Conservation (phyloP, 64 coral and sea anemone species). For the Pocillopora verrucosa region DNA sequence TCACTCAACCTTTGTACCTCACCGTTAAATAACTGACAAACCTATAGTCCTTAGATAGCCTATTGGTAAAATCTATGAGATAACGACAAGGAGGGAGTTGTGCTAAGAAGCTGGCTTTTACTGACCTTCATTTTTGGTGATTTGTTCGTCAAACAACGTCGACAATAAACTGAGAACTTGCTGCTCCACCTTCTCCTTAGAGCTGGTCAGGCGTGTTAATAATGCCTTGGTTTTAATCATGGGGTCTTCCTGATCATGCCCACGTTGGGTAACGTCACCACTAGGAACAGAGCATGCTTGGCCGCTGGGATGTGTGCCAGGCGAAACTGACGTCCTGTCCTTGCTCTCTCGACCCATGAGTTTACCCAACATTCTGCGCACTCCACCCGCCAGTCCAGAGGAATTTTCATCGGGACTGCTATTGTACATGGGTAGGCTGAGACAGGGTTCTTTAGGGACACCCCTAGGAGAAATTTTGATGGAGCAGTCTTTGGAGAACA, state of each 20-base stretch:
- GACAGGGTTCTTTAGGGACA: constrained; percentile 8
- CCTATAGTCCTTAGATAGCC: too few species aligned
- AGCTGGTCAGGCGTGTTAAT: constrained; percentile 3
- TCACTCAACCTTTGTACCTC: too few species aligned
- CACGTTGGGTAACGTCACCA: neutral
- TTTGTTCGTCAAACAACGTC: constrained; percentile 59
- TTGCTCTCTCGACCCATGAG: constrained; percentile 29
- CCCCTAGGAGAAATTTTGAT: constrained; percentile 36
- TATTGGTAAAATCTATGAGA: too few species aligned
- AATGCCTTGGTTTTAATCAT: constrained; percentile 43
- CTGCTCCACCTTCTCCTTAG: constrained; percentile 60
- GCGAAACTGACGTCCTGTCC: constrained; percentile 10
- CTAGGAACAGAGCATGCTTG: neutral
- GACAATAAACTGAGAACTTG: constrained; percentile 43
- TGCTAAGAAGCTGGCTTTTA: neutral
- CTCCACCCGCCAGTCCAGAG: constrained; percentile 31
- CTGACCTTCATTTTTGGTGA: constrained; percentile 48
- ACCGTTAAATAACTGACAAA: too few species aligned
- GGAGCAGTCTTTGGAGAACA: constrained; percentile 50
- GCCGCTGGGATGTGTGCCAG: neutral
- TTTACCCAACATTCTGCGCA: constrained; percentile 31
- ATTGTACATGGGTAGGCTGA: constrained; percentile 33
- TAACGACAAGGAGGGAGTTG: too few species aligned
- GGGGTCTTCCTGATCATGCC: neutral
- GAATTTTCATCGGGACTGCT: neutral